Percentiles rank a stretch among this genome's conserved stretches.
Evolutionary conservation across 2,797 vertebrate species (phyloP).

Genomic region (Tragopan temminckii): DNA sequence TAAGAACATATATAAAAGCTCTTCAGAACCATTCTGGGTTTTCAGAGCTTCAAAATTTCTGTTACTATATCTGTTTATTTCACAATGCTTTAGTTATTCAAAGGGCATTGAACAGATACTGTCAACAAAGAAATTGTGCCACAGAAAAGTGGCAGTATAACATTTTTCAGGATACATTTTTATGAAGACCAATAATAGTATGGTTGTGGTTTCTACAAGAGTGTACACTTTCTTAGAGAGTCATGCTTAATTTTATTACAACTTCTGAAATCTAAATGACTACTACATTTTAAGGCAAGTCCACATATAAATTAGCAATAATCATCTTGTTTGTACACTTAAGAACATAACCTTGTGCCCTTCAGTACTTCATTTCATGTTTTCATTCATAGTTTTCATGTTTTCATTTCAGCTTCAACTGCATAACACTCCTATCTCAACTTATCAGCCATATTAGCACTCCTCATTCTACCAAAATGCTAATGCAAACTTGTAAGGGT

Average conservation of each 20-base stretch:
- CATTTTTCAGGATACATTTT: conserved; percentile 31
- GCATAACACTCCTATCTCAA: not conserved
- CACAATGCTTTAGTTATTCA: not conserved
- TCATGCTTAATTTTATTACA: conserved; percentile 24
- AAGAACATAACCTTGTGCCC: not conserved
- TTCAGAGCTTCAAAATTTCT: not conserved
- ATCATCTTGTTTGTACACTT: not conserved
- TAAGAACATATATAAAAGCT: not conserved
- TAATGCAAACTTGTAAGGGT: not conserved
- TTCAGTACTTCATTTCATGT: conserved; percentile 1
- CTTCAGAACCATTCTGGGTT: not conserved
- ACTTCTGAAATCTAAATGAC: conserved; percentile 4
- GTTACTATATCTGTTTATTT: not conserved
- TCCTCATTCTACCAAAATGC: not conserved
- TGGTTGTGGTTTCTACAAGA: conserved; percentile 24
- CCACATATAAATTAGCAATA: not conserved
- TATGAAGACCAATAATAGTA: not conserved
- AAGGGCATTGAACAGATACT: rapidly evolving
- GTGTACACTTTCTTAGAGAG: conserved; percentile 32
- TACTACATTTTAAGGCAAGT: conserved; percentile 9
- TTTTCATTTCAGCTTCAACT: not conserved
- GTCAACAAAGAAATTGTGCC: not conserved
- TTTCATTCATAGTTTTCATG: conserved; percentile 1
- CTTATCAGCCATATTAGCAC: not conserved
- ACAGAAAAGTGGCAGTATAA: not conserved